Conservation (phyloP, 2,888 invertebrate species). For the Leptogaster cylindrica region DNA sequence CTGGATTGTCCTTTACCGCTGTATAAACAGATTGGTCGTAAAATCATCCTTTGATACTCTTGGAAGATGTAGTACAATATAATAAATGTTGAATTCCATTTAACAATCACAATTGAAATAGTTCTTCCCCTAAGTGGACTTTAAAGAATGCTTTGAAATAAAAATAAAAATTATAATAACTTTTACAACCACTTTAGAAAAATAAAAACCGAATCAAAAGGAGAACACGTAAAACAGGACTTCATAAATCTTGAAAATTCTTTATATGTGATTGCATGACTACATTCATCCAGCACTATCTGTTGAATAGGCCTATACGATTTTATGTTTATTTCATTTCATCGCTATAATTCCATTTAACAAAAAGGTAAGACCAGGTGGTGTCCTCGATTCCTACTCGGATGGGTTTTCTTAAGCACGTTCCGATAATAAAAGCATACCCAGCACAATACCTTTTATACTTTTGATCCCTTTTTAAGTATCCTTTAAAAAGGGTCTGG, state of each 20-base stretch:
- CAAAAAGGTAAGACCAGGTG: conserved; percentile 16
- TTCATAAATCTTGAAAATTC: conserved; percentile 14
- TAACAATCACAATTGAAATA: no score
- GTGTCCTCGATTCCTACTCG: background rate
- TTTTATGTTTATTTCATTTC: conserved; percentile 9
- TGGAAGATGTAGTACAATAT: no score
- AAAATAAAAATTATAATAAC: no score
- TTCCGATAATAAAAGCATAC: conserved; percentile 21
- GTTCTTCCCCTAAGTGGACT: no score
- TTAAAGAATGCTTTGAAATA: background rate
- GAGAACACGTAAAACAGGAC: conserved; percentile 4
- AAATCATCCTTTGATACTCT: no score
- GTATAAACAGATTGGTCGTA: no score
- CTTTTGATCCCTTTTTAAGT: conserved; percentile 28
- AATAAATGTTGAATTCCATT: no score
- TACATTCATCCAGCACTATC: conserved; percentile 6
- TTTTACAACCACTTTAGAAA: no score
- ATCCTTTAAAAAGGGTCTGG: conserved; percentile 19
- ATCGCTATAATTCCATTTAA: background rate
- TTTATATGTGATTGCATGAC: background rate
- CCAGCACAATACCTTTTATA: conserved; percentile 13
- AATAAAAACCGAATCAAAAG: no score
- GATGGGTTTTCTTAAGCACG: conserved; percentile 28
- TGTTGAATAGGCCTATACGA: conserved; percentile 13
- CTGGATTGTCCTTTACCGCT: no score